phyloP scores from a whole-genome alignment of 2,888 invertebrate genomes.

The Litoditis marina region DNA sequence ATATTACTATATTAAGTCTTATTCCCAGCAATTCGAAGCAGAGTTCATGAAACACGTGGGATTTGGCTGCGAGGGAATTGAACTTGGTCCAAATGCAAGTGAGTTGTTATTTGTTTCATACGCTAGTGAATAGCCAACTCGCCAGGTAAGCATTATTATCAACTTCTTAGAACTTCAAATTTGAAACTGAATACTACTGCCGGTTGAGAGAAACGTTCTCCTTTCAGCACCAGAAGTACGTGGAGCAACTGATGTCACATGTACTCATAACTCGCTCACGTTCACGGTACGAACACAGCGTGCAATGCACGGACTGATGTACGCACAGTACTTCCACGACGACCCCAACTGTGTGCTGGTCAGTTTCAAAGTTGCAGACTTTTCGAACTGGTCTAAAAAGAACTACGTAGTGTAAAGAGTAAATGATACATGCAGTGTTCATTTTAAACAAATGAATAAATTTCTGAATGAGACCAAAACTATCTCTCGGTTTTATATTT shows the following conservation, averaged over 20 bases:
- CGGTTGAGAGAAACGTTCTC: too few species aligned
- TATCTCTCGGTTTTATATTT: too few species aligned
- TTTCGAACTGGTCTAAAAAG: not conserved
- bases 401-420: not conserved
- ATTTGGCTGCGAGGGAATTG: constrained; percentile 55
- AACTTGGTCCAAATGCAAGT: constrained; percentile 51
- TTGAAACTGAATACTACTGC: too few species aligned
- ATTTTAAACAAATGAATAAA: not conserved
- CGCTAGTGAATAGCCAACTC: too few species aligned
- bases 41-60: constrained; percentile 57
- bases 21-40: constrained; percentile 49
- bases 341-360: constrained; percentile 47
- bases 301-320: constrained; percentile 55
- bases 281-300: constrained; percentile 55
- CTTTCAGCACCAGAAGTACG: constrained; percentile 54
- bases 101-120: constrained; percentile 13
- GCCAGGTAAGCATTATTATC: too few species aligned
- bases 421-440: not conserved
- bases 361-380: not conserved
- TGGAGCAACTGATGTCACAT: constrained; percentile 55
- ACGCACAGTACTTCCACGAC: constrained; percentile 54
- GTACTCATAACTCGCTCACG: constrained; percentile 52
- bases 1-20: not conserved
- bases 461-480: too few species aligned
- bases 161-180: too few species aligned